Percentiles rank a stretch among this genome's conserved stretches.
phyloP scores from a whole-genome alignment of 2,797 vertebrate species.

The Hoplostethus mediterraneus region DNA sequence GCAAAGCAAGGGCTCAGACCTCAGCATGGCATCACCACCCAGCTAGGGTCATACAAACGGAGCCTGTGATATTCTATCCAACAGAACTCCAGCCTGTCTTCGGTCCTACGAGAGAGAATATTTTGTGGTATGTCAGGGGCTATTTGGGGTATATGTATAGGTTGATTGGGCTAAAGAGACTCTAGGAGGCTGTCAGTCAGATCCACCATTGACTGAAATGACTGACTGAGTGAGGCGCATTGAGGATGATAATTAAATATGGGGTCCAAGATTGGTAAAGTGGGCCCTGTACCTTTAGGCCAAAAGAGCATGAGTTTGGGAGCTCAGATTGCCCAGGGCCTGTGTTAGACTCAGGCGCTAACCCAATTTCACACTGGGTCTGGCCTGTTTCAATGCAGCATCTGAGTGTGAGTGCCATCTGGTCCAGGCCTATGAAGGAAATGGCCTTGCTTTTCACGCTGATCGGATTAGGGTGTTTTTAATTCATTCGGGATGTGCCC shows the following conservation, averaged over 20 bases:
- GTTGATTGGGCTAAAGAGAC: slow-evolving; percentile 48
- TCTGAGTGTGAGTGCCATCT: slow-evolving; percentile 84
- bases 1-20: slow-evolving; percentile 55
- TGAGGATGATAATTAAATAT: slow-evolving; percentile 82
- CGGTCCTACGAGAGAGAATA: slow-evolving; percentile 37
- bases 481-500: slow-evolving; percentile 88
- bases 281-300: slow-evolving; percentile 80
- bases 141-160: slow-evolving; percentile 54
- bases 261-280: slow-evolving; percentile 68
- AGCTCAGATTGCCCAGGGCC: slow-evolving; percentile 78
- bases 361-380: slow-evolving; percentile 89
- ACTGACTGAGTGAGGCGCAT: slow-evolving; percentile 66
- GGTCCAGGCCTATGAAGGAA: slow-evolving; percentile 84
- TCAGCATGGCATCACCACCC: slow-evolving; percentile 61
- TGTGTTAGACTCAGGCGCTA: slow-evolving; percentile 82
- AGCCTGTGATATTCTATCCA: slow-evolving; percentile 65
- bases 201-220: slow-evolving; percentile 59
- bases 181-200: slow-evolving; percentile 61
- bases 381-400: slow-evolving; percentile 78
- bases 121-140: slow-evolving; percentile 46
- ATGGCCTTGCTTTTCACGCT: slow-evolving; percentile 85
- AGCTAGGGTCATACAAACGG: slow-evolving; percentile 45
- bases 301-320: slow-evolving; percentile 72
- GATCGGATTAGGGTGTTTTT: slow-evolving; percentile 88
- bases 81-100: slow-evolving; percentile 49